phyloP scores from a whole-genome alignment of 2,113 vertebrate species.

The Paramormyrops kingsleyae region DNA sequence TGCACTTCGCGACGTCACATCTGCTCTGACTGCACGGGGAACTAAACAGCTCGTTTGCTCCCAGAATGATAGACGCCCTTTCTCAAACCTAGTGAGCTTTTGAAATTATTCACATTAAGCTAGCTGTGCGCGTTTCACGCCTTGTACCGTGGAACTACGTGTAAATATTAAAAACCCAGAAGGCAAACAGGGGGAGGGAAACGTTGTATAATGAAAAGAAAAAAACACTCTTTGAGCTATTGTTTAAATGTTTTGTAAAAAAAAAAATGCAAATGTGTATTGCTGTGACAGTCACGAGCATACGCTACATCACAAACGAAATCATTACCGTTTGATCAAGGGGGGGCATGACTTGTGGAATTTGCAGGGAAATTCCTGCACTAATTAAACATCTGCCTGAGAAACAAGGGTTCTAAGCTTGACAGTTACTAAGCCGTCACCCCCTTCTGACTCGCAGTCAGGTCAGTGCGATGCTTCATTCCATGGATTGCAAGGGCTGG shows the following conservation, averaged over 20 bases:
- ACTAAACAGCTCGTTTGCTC: background rate
- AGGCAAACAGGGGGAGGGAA: background rate
- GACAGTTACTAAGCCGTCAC: background rate
- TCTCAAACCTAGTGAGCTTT: background rate
- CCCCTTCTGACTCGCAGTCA: constrained; percentile 22
- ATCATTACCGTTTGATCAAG: background rate
- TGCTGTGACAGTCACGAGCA: background rate
- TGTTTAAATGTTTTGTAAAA: background rate
- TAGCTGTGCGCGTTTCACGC: background rate
- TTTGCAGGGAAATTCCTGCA: background rate
- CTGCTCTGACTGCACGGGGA: background rate
- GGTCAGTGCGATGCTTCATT: background rate
- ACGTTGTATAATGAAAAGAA: background rate
- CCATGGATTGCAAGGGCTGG: background rate
- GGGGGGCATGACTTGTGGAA: background rate
- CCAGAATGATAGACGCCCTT: constrained; percentile 2
- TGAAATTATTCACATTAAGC: background rate
- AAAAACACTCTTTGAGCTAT: background rate
- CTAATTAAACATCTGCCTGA: background rate
- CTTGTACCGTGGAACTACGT: background rate
- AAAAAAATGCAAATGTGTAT: background rate
- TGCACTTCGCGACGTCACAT: background rate
- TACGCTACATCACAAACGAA: background rate
- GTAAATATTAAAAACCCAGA: background rate
- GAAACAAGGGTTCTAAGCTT: background rate